Conservation (phyloP, 2,113 vertebrate species). For the Chaetops frenatus region DNA sequence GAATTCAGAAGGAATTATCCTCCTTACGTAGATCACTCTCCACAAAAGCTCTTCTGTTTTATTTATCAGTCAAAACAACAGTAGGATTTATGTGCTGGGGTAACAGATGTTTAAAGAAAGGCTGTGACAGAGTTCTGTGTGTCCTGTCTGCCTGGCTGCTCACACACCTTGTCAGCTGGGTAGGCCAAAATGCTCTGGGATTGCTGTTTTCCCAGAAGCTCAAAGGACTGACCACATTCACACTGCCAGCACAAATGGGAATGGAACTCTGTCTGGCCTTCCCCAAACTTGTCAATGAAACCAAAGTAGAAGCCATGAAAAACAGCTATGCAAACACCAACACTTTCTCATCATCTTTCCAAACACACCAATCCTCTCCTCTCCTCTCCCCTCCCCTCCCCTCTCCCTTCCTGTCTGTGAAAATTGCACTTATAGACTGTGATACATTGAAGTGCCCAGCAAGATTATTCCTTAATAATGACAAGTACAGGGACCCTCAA, state of each 20-base stretch:
- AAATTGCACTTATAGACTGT: neutral
- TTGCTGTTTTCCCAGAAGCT: neutral
- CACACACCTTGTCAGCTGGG: neutral
- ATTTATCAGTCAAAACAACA: neutral
- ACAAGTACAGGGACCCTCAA: accelerated
- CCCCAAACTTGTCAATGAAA: neutral
- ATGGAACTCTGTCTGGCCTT: neutral
- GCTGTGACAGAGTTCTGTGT: neutral
- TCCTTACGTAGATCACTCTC: accelerated
- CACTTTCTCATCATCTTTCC: neutral
- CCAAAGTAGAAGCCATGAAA: neutral
- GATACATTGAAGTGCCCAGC: neutral
- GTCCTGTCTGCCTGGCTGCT: neutral
- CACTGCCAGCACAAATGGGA: neutral
- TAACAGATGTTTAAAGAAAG: neutral
- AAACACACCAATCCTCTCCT: neutral
- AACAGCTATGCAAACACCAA: neutral
- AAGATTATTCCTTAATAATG: neutral
- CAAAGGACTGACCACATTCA: neutral
- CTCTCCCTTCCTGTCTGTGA: neutral
- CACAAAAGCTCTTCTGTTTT: neutral
- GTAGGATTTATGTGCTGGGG: neutral
- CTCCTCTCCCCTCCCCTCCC: neutral
- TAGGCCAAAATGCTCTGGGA: neutral
- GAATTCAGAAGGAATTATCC: neutral